Evolutionary conservation across 1,140 invertebrate genomes (phyloP).

Genomic region (Drosophila ogumai): DNA sequence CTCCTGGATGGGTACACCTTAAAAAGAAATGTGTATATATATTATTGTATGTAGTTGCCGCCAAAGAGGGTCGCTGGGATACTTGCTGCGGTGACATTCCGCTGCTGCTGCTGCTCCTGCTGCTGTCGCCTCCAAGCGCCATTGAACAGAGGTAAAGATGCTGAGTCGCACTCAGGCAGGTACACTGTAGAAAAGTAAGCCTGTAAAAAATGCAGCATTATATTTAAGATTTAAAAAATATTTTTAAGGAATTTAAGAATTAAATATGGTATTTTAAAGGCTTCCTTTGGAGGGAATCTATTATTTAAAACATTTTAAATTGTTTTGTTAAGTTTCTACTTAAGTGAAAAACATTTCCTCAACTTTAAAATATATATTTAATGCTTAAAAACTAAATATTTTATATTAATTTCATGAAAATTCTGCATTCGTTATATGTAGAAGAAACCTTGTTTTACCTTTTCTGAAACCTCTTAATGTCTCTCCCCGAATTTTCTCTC

Average conservation of each 20-base stretch:
- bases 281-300: not conserved
- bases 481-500: not conserved
- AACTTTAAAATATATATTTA: not conserved
- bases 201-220: not conserved
- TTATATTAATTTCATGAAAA: not conserved
- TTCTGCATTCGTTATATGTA: not conserved
- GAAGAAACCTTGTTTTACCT: not conserved
- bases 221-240: not conserved
- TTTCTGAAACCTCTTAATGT: no score
- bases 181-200: not conserved
- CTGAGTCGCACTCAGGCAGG: not conserved
- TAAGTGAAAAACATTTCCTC: not conserved
- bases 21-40: constrained; percentile 4
- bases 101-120: constrained; percentile 3
- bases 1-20: constrained; percentile 13
- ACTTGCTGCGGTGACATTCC: constrained; percentile 48
- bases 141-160: constrained; percentile 3
- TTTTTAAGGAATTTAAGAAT: not conserved
- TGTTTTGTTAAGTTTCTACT: not conserved
- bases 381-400: not conserved
- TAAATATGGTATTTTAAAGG: no score
- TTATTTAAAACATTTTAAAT: not conserved
- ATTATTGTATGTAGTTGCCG: constrained; percentile 17
- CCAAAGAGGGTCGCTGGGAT: constrained; percentile 30
- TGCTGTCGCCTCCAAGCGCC: constrained; percentile 37